A percentile compares a stretch with the other conserved stretches of the same genome.
These are phyloP conservation scores for Pomatostomus ruficeps DNA, from an alignment of 2,113 vertebrate species.

Conservation along the genomic window DNA sequence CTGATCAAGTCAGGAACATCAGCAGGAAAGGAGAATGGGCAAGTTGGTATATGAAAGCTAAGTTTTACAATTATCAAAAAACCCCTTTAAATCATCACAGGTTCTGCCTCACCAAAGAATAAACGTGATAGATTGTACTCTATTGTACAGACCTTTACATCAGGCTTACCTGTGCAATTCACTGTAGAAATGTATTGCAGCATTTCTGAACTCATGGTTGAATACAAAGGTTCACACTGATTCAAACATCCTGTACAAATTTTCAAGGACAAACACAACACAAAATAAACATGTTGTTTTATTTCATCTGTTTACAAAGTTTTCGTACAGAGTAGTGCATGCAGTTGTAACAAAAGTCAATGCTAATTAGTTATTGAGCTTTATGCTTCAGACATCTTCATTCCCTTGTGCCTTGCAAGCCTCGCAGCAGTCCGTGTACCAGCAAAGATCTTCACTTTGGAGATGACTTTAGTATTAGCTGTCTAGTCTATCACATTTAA, in stretches of 20 bases:
- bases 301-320: slow-evolving; percentile 61
- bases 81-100: not conserved
- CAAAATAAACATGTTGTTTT: slow-evolving; percentile 63
- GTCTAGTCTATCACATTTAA: not conserved
- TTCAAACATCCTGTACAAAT: not conserved
- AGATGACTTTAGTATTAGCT: not conserved
- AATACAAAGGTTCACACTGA: not conserved
- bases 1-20: not conserved
- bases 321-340: slow-evolving; percentile 53
- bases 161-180: not conserved
- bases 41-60: not conserved
- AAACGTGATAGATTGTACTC: rapidly evolving
- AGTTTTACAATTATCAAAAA: not conserved
- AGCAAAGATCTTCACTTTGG: not conserved
- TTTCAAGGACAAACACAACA: not conserved
- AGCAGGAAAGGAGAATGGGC: not conserved
- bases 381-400: not conserved
- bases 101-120: not conserved
- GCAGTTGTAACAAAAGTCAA: slow-evolving; percentile 42
- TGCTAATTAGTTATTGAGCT: not conserved
- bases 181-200: not conserved
- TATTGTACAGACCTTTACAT: rapidly evolving
- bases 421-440: not conserved
- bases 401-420: not conserved
- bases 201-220: not conserved